Evolutionary conservation across 2,797 vertebrate species (phyloP).

Genomic region (Loriculus beryllinus): DNA sequence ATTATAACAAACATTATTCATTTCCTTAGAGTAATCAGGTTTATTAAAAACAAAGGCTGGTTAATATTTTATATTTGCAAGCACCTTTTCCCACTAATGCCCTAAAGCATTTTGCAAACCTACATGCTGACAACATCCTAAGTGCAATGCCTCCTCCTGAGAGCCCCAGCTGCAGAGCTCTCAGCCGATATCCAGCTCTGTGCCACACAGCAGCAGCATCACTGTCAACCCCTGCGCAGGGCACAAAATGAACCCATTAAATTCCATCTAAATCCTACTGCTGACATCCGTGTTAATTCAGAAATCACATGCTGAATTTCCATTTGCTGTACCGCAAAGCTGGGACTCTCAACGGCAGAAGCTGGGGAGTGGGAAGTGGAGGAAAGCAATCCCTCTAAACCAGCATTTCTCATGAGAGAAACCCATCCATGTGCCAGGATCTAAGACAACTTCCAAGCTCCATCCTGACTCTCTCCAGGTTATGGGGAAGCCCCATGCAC

Average conservation of each 20-base stretch:
- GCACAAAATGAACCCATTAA: not conserved
- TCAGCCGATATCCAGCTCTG: not conserved
- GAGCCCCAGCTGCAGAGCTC: not conserved
- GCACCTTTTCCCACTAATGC: not conserved
- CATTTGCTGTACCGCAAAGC: not conserved
- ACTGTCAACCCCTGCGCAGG: rapidly evolving
- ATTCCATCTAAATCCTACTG: not conserved
- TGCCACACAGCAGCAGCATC: not conserved
- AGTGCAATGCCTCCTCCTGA: not conserved
- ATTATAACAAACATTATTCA: not conserved
- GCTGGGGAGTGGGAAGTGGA: not conserved
- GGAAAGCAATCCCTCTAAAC: too few species aligned
- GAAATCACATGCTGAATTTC: not conserved
- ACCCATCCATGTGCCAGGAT: not conserved
- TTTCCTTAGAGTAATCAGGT: not conserved
- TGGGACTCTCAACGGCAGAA: not conserved
- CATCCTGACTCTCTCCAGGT: not conserved
- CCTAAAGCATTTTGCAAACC: not conserved
- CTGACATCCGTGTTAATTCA: not conserved
- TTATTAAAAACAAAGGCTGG: not conserved
- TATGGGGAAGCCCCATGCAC: not conserved
- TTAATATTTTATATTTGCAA: conserved; percentile 11
- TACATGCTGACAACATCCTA: not conserved
- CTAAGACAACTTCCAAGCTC: not conserved
- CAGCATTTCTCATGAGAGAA: not conserved